Percentiles rank a stretch among this genome's conserved stretches.
These are phyloP conservation scores for Hydrophis major DNA, from an alignment of 2,797 vertebrate genomes.

Conservation along the genomic window DNA sequence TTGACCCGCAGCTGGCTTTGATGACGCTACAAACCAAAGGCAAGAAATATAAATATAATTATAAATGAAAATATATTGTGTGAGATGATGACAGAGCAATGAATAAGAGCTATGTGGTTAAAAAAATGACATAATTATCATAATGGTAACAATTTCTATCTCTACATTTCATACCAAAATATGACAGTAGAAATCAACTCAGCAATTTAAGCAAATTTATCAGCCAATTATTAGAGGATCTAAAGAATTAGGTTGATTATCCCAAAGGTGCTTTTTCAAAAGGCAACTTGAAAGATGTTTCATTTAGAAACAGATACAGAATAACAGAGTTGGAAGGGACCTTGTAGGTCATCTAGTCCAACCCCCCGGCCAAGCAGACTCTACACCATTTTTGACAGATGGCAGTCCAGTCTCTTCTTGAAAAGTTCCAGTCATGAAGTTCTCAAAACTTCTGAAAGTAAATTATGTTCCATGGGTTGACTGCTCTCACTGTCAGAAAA, in stretches of 20 bases:
- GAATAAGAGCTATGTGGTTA: background rate
- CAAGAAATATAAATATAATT: background rate
- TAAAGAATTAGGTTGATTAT: background rate
- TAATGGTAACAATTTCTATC: background rate
- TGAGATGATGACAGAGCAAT: background rate
- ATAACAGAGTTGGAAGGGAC: too few relatives aligned
- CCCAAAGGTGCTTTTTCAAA: background rate
- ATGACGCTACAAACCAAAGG: background rate
- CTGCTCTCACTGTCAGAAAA: too few relatives aligned
- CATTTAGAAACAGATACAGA: too few relatives aligned
- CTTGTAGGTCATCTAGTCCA: too few relatives aligned
- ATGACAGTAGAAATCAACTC: background rate
- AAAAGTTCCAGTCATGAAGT: too few relatives aligned
- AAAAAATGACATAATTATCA: background rate
- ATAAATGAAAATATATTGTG: background rate
- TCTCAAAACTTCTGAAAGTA: too few relatives aligned
- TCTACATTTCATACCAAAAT: background rate
- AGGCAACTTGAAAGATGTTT: background rate
- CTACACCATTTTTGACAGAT: too few relatives aligned
- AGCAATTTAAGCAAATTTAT: background rate
- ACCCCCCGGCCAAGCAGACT: too few relatives aligned
- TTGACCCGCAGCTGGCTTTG: background rate
- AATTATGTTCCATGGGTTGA: too few relatives aligned
- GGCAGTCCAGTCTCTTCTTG: too few relatives aligned
- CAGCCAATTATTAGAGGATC: background rate